These are phyloP conservation scores for Orchestia grillus DNA, from an alignment of 1,140 invertebrate species.

Conservation along the genomic window DNA sequence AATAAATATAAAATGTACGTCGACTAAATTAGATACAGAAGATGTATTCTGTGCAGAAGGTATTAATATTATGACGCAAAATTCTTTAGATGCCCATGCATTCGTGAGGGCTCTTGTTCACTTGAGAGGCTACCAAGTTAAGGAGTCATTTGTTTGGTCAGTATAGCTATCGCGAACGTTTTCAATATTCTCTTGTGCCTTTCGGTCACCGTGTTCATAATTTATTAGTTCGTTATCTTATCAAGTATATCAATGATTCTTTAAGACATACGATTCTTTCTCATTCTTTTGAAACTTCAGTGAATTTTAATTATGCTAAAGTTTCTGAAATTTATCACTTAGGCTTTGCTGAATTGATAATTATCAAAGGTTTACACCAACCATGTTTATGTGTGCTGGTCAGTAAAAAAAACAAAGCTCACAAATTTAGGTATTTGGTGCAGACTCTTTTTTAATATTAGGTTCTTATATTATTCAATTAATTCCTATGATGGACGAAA, in stretches of 20 bases:
- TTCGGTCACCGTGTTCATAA: background rate
- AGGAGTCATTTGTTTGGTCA: too few species aligned
- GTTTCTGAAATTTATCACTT: background rate
- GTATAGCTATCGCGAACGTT: background rate
- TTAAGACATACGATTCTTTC: too few species aligned
- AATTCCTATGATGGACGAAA: too few species aligned
- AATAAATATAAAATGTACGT: too few species aligned
- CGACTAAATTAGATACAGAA: background rate
- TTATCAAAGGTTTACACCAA: background rate
- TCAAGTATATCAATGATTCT: too few species aligned
- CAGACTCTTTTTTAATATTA: background rate
- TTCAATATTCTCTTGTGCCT: background rate
- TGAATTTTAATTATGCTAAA: background rate
- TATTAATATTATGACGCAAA: too few species aligned
- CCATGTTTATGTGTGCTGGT: background rate
- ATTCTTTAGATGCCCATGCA: too few species aligned
- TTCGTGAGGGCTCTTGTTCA: too few species aligned
- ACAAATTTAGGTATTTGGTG: background rate
- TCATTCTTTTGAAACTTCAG: background rate
- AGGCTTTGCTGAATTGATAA: background rate
- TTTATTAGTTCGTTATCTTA: too few species aligned
- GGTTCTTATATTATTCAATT: too few species aligned
- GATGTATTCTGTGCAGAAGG: background rate
- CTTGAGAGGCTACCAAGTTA: too few species aligned
- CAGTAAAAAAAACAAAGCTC: background rate